phyloP scores from a whole-genome alignment of 1,140 invertebrate genomes.

The Cydia amplana region DNA sequence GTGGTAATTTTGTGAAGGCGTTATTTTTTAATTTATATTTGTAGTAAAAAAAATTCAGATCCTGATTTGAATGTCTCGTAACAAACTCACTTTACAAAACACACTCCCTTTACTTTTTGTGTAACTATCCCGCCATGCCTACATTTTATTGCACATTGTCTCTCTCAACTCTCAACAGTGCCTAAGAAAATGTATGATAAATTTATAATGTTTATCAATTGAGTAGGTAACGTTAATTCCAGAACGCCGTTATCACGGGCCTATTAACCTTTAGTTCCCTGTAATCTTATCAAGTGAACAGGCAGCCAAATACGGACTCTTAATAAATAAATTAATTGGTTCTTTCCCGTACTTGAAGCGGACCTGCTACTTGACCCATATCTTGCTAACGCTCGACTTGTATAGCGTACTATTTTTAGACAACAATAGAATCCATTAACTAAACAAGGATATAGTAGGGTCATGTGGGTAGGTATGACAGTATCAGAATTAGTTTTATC shows the following conservation, averaged over 20 bases:
- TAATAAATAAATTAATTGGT: constrained; percentile 21
- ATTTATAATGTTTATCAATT: no score
- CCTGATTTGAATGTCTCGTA: no score
- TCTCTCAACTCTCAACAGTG: no score
- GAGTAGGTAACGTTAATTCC: no score
- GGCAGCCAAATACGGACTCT: neutral
- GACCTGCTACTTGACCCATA: constrained; percentile 18
- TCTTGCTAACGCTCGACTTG: neutral
- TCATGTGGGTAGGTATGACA: neutral
- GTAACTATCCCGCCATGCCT: no score
- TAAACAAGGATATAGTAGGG: constrained; percentile 12
- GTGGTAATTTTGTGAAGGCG: no score
- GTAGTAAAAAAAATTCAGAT: no score
- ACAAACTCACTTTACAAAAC: no score
- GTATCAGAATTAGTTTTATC: neutral
- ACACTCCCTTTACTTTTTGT: no score
- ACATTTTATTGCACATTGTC: no score
- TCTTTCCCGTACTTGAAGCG: constrained; percentile 10
- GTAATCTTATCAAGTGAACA: constrained; percentile 19
- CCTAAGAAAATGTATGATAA: no score
- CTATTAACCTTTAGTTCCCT: neutral
- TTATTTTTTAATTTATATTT: no score
- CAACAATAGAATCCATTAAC: constrained; percentile 15
- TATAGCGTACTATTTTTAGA: constrained; percentile 18
- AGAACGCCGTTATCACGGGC: neutral